These are phyloP conservation scores for Thysanoteuthis rhombus DNA, from an alignment of 2,888 invertebrate species.

Conservation along the genomic window DNA sequence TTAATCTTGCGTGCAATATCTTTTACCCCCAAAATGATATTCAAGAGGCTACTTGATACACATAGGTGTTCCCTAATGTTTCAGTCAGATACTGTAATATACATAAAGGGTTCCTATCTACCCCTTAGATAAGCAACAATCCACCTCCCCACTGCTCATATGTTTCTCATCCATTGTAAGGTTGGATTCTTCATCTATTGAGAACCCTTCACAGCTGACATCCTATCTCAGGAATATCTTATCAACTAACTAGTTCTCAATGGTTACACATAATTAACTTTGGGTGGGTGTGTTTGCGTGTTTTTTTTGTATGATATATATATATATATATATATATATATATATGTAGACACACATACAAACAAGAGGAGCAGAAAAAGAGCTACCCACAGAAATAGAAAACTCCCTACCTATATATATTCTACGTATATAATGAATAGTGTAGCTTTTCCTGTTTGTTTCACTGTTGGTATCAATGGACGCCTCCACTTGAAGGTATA, in stretches of 20 bases:
- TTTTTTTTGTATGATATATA: not conserved
- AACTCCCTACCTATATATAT: no score
- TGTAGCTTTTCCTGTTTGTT: no score
- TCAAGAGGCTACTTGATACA: not conserved
- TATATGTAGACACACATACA: no score
- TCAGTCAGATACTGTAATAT: not conserved
- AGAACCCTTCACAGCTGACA: not conserved
- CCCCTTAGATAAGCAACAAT: not conserved
- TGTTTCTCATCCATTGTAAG: not conserved
- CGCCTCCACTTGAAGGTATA: no score
- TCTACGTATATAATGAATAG: no score
- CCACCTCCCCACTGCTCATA: not conserved
- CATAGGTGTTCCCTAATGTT: not conserved
- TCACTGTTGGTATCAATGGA: no score
- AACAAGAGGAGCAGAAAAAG: no score
- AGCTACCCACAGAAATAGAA: no score
- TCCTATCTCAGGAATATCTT: not conserved
- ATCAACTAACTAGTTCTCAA: not conserved
- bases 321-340: not conserved
- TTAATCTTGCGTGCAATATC: not conserved
- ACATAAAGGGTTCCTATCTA: not conserved
- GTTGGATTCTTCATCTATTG: not conserved
- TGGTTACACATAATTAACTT: not conserved
- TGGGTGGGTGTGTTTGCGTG: no score
- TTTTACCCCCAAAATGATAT: not conserved